Evolutionary conservation across 2,797 vertebrate species (phyloP).

Genomic region (Simalia tracyae): DNA sequence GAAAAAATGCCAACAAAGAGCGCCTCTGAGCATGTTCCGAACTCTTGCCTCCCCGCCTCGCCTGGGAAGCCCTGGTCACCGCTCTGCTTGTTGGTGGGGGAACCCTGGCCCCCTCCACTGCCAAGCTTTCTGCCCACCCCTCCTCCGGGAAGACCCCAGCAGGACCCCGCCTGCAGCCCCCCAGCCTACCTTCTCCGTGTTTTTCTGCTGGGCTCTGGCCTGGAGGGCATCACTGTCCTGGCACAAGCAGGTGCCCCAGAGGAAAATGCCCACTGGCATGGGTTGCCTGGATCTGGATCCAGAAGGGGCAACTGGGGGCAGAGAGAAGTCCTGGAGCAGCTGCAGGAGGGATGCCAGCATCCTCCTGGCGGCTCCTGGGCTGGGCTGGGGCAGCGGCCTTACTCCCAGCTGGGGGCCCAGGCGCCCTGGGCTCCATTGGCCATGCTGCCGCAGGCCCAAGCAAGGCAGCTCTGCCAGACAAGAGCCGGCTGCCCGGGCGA

Average conservation of each 20-base stretch:
- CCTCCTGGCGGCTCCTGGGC: conserved; percentile 3
- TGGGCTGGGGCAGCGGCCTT: no score
- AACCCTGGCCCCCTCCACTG: accelerated
- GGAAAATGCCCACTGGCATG: conserved; percentile 29
- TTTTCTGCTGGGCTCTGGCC: not conserved
- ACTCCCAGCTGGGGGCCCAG: not conserved
- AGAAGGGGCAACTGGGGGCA: not conserved
- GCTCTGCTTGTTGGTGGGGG: not conserved
- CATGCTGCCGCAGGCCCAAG: not conserved
- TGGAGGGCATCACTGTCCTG: not conserved
- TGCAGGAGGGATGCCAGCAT: conserved; percentile 56
- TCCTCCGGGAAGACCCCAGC: no score
- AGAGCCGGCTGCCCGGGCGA: not conserved
- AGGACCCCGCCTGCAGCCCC: no score
- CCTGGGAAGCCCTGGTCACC: not conserved
- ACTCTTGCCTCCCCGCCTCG: accelerated
- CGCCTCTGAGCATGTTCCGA: not conserved
- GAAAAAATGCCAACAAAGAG: not conserved
- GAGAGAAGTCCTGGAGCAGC: conserved; percentile 45
- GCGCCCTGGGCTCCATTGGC: no score
- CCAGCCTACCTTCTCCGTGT: conserved; percentile 37
- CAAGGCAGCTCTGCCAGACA: not conserved
- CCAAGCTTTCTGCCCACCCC: not conserved
- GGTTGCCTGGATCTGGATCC: not conserved
- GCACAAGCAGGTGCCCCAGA: conserved; percentile 49